These are phyloP conservation scores for Zeugodacus cucurbitae DNA, from an alignment of 1,140 invertebrate species.

Conservation along the genomic window DNA sequence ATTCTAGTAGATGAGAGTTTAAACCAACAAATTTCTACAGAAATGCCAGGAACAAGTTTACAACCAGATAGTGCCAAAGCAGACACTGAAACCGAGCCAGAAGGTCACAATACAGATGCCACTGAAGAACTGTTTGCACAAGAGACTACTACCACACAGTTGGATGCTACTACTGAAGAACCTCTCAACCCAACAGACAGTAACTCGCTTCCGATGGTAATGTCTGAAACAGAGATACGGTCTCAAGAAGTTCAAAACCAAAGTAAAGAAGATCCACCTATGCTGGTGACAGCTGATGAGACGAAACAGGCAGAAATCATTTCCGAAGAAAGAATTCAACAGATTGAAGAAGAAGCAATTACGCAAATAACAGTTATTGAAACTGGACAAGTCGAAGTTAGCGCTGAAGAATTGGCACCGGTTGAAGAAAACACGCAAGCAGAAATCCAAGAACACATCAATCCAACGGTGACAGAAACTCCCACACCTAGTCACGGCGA, in stretches of 20 bases:
- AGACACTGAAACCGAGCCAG: neutral
- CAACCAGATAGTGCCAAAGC: neutral
- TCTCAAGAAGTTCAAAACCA: neutral
- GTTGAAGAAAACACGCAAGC: neutral
- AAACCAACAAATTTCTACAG: neutral
- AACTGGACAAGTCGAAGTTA: neutral
- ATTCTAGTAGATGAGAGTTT: neutral
- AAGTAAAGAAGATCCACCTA: neutral
- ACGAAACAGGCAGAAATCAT: neutral
- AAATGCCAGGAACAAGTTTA: neutral
- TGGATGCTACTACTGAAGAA: neutral
- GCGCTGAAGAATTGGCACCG: neutral
- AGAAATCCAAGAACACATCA: neutral
- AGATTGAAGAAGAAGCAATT: neutral
- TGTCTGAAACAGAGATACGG: neutral
- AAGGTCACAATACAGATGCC: neutral
- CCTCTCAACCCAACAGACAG: neutral
- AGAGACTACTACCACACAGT: neutral
- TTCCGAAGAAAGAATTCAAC: neutral
- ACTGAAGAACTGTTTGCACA: neutral
- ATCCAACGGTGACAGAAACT: no score
- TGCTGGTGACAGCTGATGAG: no score
- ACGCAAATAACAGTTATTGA: neutral
- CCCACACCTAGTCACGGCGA: no score
- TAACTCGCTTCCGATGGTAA: neutral